A percentile compares a stretch with the other conserved stretches of the same genome.
These are phyloP conservation scores for Tamandua tetradactyla DNA, from an alignment of 2,797 vertebrate species.

Conservation along the genomic window DNA sequence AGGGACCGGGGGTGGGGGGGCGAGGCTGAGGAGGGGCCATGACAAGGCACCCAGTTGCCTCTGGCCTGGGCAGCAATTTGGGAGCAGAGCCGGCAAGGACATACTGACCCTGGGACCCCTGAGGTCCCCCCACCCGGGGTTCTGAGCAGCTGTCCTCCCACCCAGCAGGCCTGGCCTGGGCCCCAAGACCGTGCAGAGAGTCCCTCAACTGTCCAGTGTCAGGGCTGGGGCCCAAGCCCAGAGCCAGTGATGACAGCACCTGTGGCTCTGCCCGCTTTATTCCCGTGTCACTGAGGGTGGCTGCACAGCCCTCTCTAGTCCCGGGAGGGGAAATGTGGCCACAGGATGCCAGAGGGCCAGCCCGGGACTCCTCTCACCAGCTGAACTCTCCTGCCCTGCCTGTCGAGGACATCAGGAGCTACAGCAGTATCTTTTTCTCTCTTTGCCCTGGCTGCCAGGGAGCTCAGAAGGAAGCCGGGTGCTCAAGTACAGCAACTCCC, in stretches of 20 bases:
- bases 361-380: fast-evolving
- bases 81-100: no score
- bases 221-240: background rate
- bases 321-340: background rate
- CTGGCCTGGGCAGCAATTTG: no score
- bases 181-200: no score
- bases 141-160: background rate
- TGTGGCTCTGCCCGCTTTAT: background rate
- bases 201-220: background rate
- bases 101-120: no score
- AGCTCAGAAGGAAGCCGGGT: background rate
- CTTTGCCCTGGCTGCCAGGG: background rate
- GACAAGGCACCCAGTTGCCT: no score
- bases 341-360: background rate
- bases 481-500: no score
- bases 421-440: background rate
- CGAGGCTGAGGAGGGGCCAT: no score
- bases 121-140: background rate
- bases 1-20: no score
- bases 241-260: no score
- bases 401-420: background rate
- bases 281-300: background rate
- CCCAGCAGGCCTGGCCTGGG: background rate
- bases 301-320: background rate
- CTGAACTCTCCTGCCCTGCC: background rate